Percentiles rank a stretch among this genome's conserved stretches.
Conservation (phyloP, 2,888 invertebrate species). For the Diogma glabrata region DNA sequence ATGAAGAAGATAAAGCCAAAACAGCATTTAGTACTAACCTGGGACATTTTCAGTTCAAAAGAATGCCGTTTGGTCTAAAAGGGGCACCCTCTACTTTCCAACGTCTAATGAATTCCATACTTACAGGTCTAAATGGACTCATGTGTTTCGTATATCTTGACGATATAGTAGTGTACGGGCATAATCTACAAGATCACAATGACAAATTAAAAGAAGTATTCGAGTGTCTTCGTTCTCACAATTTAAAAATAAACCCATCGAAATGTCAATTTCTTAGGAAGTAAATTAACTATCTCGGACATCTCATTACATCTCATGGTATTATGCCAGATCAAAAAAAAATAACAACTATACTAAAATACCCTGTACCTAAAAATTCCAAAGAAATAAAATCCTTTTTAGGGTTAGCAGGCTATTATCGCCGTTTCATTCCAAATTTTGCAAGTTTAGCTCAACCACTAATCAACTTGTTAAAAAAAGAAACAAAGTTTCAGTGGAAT, state of each 20-base stretch:
- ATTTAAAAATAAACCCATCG: slow-evolving; percentile 17
- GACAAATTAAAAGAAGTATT: background rate
- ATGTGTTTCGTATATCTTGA: background rate
- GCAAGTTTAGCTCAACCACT: background rate
- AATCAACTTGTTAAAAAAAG: background rate
- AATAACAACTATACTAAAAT: background rate
- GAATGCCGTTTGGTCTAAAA: background rate
- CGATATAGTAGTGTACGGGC: slow-evolving; percentile 6
- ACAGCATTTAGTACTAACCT: background rate
- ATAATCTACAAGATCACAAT: background rate
- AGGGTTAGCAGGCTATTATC: background rate
- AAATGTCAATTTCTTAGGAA: slow-evolving; percentile 22
- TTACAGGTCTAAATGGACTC: background rate
- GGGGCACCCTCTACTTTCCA: background rate
- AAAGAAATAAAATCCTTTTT: slow-evolving; percentile 1
- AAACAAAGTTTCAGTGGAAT: background rate
- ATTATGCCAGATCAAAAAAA: background rate
- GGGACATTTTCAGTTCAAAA: background rate
- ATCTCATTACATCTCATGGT: slow-evolving; percentile 14
- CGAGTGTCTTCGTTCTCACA: background rate
- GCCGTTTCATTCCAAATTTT: background rate
- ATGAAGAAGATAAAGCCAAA: background rate
- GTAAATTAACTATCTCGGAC: slow-evolving; percentile 21
- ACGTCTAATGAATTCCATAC: background rate
- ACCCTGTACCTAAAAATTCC: background rate